A percentile compares a stretch with the other conserved stretches of the same genome.
phyloP scores from a whole-genome alignment of 1,140 invertebrate species.

The Pygmarrhopalites habei region DNA sequence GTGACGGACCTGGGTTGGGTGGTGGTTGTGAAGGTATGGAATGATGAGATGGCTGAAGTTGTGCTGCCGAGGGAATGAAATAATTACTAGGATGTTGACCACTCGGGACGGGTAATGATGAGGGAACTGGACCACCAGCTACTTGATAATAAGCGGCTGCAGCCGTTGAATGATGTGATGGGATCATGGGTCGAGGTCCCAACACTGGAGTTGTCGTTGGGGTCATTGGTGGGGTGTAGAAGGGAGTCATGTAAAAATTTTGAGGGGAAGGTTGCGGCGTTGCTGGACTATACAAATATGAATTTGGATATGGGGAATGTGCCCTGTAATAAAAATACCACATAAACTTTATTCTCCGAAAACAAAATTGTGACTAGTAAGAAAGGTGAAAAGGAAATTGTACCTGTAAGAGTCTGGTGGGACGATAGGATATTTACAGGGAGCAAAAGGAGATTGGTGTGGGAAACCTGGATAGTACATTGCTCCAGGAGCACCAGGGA shows the following conservation, averaged over 20 bases:
- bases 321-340: slow-evolving; percentile 22
- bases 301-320: slow-evolving; percentile 33
- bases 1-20: background rate
- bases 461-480: slow-evolving; percentile 27
- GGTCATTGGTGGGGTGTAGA: slow-evolving; percentile 33
- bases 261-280: slow-evolving; percentile 25
- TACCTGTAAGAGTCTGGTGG: slow-evolving; percentile 38
- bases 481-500: slow-evolving; percentile 7
- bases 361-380: background rate
- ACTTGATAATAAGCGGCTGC: slow-evolving; percentile 17
- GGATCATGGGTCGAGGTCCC: background rate
- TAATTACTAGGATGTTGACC: slow-evolving; percentile 23
- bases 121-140: no score
- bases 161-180: background rate
- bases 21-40: slow-evolving; percentile 31
- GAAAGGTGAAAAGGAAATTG: background rate
- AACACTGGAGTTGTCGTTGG: slow-evolving; percentile 25
- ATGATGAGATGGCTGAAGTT: slow-evolving; percentile 29
- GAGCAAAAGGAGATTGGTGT: slow-evolving; percentile 38
- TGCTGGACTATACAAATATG: slow-evolving; percentile 30
- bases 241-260: slow-evolving; percentile 37
- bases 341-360: background rate
- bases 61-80: slow-evolving; percentile 6
- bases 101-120: background rate
- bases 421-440: slow-evolving; percentile 35